phyloP scores from a whole-genome alignment of 2,888 invertebrate species.

The Drosophila parthenogenetica region DNA sequence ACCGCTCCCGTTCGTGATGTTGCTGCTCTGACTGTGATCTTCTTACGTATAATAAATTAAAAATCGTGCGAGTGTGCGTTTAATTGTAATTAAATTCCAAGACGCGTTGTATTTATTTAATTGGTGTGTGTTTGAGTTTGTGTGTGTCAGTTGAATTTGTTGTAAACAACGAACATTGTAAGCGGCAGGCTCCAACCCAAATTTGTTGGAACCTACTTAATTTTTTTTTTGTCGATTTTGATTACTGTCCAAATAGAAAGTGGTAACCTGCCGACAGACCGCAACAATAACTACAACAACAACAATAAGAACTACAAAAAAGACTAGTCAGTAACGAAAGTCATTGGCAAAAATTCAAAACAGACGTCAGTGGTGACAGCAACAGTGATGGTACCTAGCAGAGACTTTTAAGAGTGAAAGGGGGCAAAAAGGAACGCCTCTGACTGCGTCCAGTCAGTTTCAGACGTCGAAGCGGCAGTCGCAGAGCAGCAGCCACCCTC shows the following conservation, averaged over 20 bases:
- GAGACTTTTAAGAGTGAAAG: conserved; percentile 3
- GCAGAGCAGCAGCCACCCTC: conserved; percentile 48
- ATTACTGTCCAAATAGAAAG: conserved; percentile 53
- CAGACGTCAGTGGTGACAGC: conserved; percentile 36
- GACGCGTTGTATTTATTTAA: conserved; percentile 58
- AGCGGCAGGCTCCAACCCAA: conserved; percentile 22
- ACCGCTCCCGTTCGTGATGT: conserved; percentile 57
- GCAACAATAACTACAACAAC: conserved; percentile 34
- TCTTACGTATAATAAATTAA: conserved; percentile 49
- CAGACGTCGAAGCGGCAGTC: conserved; percentile 10
- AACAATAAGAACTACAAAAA: conserved; percentile 24
- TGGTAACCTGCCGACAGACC: conserved; percentile 39
- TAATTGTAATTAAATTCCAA: conserved; percentile 39
- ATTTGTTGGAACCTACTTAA: conserved; percentile 5
- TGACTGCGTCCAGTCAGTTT: conserved; percentile 13
- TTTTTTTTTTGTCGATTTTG: conserved; percentile 1
- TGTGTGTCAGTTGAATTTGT: conserved; percentile 36
- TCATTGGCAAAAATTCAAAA: conserved; percentile 58
- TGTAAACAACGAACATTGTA: conserved; percentile 47
- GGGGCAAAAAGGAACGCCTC: conserved; percentile 20
- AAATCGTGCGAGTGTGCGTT: conserved; percentile 36
- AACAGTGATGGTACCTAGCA: conserved; percentile 19
- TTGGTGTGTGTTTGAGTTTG: conserved; percentile 23
- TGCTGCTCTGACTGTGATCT: conserved; percentile 56
- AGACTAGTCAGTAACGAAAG: conserved; percentile 30